Base-by-base conservation (phyloP, 2,797 vertebrate species). In the Alosa sapidissima region DNA sequence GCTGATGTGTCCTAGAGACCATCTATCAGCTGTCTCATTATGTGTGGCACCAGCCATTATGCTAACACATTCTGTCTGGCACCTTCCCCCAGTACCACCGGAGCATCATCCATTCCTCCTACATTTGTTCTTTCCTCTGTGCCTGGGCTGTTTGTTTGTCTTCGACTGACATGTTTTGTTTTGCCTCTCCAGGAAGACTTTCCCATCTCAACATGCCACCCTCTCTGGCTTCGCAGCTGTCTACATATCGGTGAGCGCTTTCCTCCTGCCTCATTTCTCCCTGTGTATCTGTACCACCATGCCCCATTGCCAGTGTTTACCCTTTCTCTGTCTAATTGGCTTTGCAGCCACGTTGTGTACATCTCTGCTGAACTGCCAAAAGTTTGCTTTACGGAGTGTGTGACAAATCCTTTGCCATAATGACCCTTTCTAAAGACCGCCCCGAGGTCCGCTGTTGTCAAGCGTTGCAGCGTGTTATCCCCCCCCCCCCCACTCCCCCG, bases 141-240 rank as follows among this genome's bases (percentile, higher is more conserved):
- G 68, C 5, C 16, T 1, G 33, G 5, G 55, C 16, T 58, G 21
- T 41, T 75, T 4, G 36, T 41, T 36, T 84, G 84, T 85, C 28
- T 68, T 36, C 47, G 33, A 45, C 68, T 75, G 68, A 75, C 68
- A 75, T 45, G 33, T 36, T 75, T 75, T 75, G n/a, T 81, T 11
- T 7, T 86, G 16, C 41, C 41, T 36, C 54, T 52, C 72, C 54
- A 99, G 98, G 96, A 99, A 99, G 94, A 98, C 97, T 0, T 99
- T 99, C 92, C 98, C 98, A 0, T 99, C 98, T 83, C 98, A 99
- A 93, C 98, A 99, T 36, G 98, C 98, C 75, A 99, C 98, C 0
- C 96, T 99, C 82, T 98, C 98, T 0, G 98, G 98, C 89, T 99
- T 99, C 0, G 98, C 98, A 0, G 98, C 98, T 0, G 97, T 99